Percentiles rank a stretch among this genome's conserved stretches.
These are phyloP conservation scores for Thera obeliscata DNA, from an alignment of 2,888 invertebrate species.

Conservation along the genomic window DNA sequence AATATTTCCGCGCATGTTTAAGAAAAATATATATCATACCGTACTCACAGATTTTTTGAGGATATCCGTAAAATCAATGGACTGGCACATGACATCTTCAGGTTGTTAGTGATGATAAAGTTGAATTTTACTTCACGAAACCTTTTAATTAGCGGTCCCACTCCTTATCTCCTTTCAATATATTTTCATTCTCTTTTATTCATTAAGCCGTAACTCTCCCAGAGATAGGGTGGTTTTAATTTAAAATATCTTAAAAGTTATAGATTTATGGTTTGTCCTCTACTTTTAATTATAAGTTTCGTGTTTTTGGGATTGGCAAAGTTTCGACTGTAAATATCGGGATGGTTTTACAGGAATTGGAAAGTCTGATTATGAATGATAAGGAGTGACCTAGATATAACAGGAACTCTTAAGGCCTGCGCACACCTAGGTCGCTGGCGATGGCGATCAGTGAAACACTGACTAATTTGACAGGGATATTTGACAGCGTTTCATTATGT, in stretches of 20 bases:
- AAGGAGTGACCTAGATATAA: no score
- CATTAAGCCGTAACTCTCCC: conserved; percentile 54
- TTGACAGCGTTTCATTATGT: no score
- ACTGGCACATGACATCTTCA: neutral
- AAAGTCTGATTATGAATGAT: neutral
- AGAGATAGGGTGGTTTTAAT: conserved; percentile 60
- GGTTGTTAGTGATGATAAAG: conserved; percentile 1
- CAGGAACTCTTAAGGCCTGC: no score
- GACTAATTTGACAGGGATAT: no score
- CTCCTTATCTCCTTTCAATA: conserved; percentile 47
- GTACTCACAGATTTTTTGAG: neutral
- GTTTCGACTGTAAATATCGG: conserved; percentile 45
- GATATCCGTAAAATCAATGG: neutral
- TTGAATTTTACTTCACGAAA: conserved; percentile 14
- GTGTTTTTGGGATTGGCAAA: conserved; percentile 48
- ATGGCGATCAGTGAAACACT: no score
- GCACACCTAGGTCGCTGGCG: no score
- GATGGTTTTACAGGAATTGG: conserved; percentile 33
- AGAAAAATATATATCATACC: no score
- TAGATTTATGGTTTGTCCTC: conserved; percentile 66
- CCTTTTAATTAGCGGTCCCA: conserved; percentile 30
- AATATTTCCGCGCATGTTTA: no score
- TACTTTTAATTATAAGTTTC: conserved; percentile 71
- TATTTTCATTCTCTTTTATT: conserved; percentile 44
- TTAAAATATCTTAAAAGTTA: conserved; percentile 73